phyloP scores from a whole-genome alignment of 2,888 invertebrate species.

The Apodemia zela region DNA sequence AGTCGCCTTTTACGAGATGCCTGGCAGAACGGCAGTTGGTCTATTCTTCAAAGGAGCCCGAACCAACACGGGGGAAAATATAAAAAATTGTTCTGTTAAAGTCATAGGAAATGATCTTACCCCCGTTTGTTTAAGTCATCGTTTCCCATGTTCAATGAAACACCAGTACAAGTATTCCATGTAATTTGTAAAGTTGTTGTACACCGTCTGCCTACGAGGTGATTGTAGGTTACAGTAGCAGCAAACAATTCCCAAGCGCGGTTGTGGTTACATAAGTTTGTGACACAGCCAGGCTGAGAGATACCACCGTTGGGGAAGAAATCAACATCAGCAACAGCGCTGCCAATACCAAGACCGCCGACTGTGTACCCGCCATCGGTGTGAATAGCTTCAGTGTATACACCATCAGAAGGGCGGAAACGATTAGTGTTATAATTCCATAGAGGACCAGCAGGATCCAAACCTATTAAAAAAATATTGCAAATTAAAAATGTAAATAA shows the following conservation, averaged over 20 bases:
- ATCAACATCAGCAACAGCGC: conserved; percentile 68
- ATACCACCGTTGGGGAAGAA: conserved; percentile 79
- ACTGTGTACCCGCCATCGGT: conserved; percentile 1
- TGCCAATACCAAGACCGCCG: conserved; percentile 47
- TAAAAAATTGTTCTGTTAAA: no score
- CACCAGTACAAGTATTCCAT: conserved; percentile 42
- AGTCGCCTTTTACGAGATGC: no score
- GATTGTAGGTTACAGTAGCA: no score
- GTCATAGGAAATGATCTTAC: no score
- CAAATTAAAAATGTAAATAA: neutral
- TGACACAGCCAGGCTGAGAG: conserved; percentile 46
- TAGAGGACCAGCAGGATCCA: conserved; percentile 65
- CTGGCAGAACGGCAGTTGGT: no score
- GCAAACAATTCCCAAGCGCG: no score
- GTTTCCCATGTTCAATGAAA: conserved; percentile 42
- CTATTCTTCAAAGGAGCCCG: no score
- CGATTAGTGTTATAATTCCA: conserved; percentile 46
- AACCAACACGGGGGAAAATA: no score
- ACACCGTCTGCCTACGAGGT: no score
- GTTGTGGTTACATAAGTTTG: conserved; percentile 46
- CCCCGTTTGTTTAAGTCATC: conserved; percentile 43
- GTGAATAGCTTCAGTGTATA: conserved; percentile 53
- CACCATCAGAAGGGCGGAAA: conserved; percentile 45
- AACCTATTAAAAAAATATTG: conserved; percentile 37
- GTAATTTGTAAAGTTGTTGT: conserved; percentile 35